Percentiles rank a stretch among this genome's conserved stretches.
Conservation (phyloP, 2,888 invertebrate genomes). For the Parapristionchus giblindavisi region DNA sequence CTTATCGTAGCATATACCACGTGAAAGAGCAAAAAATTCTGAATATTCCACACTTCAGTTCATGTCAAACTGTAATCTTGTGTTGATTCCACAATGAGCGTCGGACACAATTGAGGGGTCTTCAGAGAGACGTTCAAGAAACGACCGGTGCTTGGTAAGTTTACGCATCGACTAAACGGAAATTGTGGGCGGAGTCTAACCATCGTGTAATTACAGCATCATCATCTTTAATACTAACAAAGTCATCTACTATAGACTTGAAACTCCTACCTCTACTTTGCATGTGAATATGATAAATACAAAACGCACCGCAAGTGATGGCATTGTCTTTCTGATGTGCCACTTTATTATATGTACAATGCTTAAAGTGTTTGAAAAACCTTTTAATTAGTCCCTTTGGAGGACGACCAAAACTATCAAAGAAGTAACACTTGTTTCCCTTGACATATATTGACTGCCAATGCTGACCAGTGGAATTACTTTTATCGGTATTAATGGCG, state of each 20-base stretch:
- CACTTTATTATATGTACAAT: background rate
- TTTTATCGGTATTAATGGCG: slow-evolving; percentile 7
- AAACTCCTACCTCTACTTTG: background rate
- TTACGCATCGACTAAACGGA: background rate
- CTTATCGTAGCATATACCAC: too few relatives aligned
- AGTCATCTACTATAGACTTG: background rate
- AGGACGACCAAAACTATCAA: background rate
- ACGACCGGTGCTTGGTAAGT: slow-evolving; percentile 3
- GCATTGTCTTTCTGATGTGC: too few relatives aligned
- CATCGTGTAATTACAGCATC: background rate
- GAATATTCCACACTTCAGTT: background rate
- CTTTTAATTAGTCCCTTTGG: background rate
- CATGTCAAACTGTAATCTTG: background rate
- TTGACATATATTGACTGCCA: background rate
- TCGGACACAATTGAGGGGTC: background rate
- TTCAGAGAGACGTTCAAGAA: background rate
- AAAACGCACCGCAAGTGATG: slow-evolving; percentile 10
- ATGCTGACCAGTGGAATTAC: background rate
- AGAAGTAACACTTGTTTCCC: background rate
- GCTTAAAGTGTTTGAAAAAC: background rate
- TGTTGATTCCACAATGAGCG: background rate
- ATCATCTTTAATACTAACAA: background rate
- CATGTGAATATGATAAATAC: slow-evolving; percentile 3
- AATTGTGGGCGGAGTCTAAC: background rate
- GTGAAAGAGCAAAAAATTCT: background rate